Conservation (phyloP, 2,113 vertebrate genomes). For the Clarias magur region DNA sequence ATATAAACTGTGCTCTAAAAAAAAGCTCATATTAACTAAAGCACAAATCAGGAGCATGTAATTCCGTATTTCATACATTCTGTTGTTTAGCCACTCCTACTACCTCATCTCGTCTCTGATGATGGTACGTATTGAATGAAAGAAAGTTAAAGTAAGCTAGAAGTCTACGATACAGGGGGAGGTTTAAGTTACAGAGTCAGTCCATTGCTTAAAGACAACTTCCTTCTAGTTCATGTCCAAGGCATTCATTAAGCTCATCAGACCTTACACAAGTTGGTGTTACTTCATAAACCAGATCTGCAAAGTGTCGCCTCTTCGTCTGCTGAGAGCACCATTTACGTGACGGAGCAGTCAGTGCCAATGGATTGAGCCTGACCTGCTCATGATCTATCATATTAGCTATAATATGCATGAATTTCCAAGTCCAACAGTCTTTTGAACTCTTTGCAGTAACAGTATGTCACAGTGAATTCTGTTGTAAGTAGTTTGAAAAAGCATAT, state of each 20-base stretch:
- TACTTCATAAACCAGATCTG: constrained; percentile 31
- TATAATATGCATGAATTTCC: background rate
- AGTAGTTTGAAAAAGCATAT: background rate
- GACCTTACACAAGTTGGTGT: constrained; percentile 2
- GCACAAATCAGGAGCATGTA: background rate
- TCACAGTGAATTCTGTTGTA: background rate
- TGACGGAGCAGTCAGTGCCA: background rate
- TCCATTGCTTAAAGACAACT: constrained; percentile 49
- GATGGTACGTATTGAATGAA: constrained; percentile 17
- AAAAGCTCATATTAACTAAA: constrained; percentile 16
- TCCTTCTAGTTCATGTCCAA: constrained; percentile 40
- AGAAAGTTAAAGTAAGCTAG: constrained; percentile 27
- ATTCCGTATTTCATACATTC: background rate
- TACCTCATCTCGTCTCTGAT: constrained; percentile 14
- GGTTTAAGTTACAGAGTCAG: constrained; percentile 44
- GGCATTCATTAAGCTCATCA: constrained; percentile 54
- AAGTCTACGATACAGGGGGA: background rate
- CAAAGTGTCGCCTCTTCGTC: too few relatives aligned
- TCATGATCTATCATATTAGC: background rate
- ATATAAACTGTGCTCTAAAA: constrained; percentile 24
- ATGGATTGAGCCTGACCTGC: background rate
- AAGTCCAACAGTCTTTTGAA: background rate
- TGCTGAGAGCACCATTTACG: background rate
- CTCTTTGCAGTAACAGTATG: background rate
- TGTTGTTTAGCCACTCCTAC: background rate